Percentiles rank a stretch among this genome's conserved stretches.
Conservation (phyloP, 1,140 invertebrate species). For the Armadillidium nasatum region DNA sequence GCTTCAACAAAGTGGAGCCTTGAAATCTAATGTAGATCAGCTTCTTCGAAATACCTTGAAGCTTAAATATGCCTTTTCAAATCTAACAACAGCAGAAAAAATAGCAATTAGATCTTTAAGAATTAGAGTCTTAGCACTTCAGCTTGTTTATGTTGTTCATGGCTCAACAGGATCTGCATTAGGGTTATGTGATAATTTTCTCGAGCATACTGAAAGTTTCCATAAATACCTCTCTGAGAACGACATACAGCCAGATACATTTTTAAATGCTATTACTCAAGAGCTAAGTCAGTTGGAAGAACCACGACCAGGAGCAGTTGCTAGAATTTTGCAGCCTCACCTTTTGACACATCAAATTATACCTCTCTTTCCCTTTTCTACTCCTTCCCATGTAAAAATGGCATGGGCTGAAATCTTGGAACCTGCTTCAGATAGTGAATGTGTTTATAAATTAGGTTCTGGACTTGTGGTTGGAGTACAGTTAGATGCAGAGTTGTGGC, state of each 20-base stretch:
- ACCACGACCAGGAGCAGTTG: conserved; percentile 75
- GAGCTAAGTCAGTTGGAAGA: conserved; percentile 72
- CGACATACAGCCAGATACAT: conserved; percentile 57
- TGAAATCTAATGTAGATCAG: conserved; percentile 56
- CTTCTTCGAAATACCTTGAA: conserved; percentile 68
- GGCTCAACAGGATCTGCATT: conserved; percentile 60
- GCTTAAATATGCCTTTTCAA: conserved; percentile 77
- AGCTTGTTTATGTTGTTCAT: conserved; percentile 68
- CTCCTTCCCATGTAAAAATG: conserved; percentile 60
- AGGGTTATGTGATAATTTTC: conserved; percentile 60
- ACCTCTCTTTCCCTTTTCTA: conserved; percentile 50
- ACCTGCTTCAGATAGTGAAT: conserved; percentile 74
- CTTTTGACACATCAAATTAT: conserved; percentile 56
- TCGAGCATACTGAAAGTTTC: conserved; percentile 59
- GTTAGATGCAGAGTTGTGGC: conserved; percentile 76
- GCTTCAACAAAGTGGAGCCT: conserved; percentile 53
- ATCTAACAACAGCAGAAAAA: conserved; percentile 66
- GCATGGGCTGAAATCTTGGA: conserved; percentile 77
- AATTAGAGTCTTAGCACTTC: conserved; percentile 74
- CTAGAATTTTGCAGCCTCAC: conserved; percentile 73
- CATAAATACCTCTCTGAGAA: conserved; percentile 47
- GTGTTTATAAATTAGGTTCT: conserved; percentile 85
- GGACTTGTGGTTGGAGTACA: conserved; percentile 80
- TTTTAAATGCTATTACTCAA: conserved; percentile 71
- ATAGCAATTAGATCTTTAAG: conserved; percentile 75